Percentiles rank a stretch among this genome's conserved stretches.
Evolutionary conservation across 2,113 vertebrate genomes (phyloP).

Genomic region (Casuarius casuarius): DNA sequence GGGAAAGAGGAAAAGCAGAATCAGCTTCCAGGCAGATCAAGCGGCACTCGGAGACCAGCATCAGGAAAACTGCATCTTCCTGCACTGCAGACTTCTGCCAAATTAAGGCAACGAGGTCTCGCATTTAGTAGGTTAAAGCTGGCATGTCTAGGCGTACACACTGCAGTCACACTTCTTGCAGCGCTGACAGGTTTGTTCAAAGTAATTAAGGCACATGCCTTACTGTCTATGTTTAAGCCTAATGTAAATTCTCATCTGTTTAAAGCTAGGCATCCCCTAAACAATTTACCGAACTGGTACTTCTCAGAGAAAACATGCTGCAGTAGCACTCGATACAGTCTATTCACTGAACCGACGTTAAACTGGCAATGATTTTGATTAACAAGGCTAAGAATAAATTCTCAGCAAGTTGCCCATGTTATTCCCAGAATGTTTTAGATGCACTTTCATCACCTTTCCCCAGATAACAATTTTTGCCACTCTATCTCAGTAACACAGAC

Average conservation of each 20-base stretch:
- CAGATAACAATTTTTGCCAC: background rate
- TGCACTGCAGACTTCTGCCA: background rate
- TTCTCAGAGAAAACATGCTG: background rate
- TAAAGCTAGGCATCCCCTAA: background rate
- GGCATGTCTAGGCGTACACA: background rate
- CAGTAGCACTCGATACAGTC: background rate
- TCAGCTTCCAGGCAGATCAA: background rate
- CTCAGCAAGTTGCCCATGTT: background rate
- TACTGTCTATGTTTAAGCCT: background rate
- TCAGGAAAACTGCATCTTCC: background rate
- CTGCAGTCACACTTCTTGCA: background rate
- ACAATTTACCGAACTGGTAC: background rate
- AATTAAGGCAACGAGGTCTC: background rate
- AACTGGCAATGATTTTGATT: background rate
- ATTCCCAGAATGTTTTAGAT: background rate
- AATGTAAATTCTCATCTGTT: background rate
- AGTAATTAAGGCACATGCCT: background rate
- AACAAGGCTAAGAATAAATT: background rate
- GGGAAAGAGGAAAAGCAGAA: background rate
- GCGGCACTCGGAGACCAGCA: background rate
- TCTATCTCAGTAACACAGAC: background rate
- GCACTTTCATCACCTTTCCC: background rate
- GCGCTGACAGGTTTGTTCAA: background rate
- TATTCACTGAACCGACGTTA: background rate
- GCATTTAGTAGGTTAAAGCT: background rate